A percentile compares a stretch with the other conserved stretches of the same genome.
Conservation (phyloP, 2,888 invertebrate species). For the Liopterus haemorrhoidalis region DNA sequence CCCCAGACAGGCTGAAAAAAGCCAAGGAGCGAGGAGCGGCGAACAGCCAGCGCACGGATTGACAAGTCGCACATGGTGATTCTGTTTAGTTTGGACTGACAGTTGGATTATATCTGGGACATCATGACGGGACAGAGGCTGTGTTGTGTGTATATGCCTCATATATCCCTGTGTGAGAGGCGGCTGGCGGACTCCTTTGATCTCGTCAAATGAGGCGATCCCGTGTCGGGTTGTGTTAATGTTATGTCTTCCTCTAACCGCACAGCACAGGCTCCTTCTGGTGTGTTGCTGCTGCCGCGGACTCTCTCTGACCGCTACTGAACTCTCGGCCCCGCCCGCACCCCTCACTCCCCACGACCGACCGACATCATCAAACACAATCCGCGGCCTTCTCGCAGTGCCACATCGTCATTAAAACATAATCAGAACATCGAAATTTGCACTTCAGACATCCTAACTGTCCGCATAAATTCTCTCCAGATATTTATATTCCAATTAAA, state of each 20-base stretch:
- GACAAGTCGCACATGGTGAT: constrained; percentile 38
- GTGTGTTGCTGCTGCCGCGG: neutral
- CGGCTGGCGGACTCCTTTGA: constrained; percentile 40
- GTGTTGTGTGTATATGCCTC: constrained; percentile 29
- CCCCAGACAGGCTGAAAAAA: constrained; percentile 17
- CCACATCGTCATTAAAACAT: no score
- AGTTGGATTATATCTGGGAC: constrained; percentile 36
- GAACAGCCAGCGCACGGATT: constrained; percentile 27
- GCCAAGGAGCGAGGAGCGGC: constrained; percentile 10
- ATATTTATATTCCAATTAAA: no score
- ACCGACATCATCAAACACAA: no score
- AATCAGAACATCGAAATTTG: no score
- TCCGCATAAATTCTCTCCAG: no score
- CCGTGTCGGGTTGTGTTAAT: constrained; percentile 43
- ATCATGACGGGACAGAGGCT: constrained; percentile 24
- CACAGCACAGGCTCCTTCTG: neutral
- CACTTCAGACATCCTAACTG: no score
- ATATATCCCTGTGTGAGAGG: constrained; percentile 8
- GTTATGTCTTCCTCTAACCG: constrained; percentile 40
- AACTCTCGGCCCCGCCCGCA: constrained; percentile 34
- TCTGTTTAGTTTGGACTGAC: constrained; percentile 33
- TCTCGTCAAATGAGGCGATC: constrained; percentile 45
- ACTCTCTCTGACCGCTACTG: constrained; percentile 38
- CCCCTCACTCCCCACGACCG: no score
- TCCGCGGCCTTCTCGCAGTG: no score